Percentiles rank a stretch among this genome's conserved stretches.
Evolutionary conservation across 2,797 vertebrate species (phyloP).

Genomic region (Pitangus sulphuratus): DNA sequence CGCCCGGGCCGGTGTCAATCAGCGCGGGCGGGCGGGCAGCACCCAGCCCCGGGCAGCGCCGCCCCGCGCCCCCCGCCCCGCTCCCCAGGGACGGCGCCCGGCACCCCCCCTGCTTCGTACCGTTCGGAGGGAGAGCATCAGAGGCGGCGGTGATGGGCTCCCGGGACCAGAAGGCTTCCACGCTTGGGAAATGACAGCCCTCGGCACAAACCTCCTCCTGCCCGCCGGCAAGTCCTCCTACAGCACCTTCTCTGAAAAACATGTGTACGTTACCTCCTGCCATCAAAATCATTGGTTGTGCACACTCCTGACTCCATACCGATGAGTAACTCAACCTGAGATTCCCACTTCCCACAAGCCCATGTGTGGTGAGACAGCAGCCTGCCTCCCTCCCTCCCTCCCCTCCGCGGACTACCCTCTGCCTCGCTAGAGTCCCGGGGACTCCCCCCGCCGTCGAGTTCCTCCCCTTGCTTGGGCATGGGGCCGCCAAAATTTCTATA

Average conservation of each 20-base stretch:
- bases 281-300: background rate
- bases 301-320: slow-evolving; percentile 28
- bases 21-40: background rate
- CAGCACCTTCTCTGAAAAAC: background rate
- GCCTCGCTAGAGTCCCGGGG: background rate
- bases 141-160: background rate
- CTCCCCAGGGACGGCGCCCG: background rate
- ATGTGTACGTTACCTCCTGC: slow-evolving; percentile 37
- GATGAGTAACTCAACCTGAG: slow-evolving; percentile 59
- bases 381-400: background rate
- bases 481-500: background rate
- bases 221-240: slow-evolving; percentile 32
- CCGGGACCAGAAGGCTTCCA: background rate
- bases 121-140: background rate
- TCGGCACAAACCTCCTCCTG: background rate
- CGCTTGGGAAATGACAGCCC: background rate
- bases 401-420: background rate
- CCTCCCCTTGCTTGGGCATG: background rate
- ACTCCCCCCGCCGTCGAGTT: background rate
- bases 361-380: slow-evolving; percentile 7
- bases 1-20: slow-evolving; percentile 10
- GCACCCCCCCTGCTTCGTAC: background rate
- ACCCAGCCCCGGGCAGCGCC: background rate
- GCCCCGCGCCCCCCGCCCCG: background rate
- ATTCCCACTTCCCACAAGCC: slow-evolving; percentile 34